Conservation (phyloP, 2,113 vertebrate species). For the Ahaetulla prasina region DNA sequence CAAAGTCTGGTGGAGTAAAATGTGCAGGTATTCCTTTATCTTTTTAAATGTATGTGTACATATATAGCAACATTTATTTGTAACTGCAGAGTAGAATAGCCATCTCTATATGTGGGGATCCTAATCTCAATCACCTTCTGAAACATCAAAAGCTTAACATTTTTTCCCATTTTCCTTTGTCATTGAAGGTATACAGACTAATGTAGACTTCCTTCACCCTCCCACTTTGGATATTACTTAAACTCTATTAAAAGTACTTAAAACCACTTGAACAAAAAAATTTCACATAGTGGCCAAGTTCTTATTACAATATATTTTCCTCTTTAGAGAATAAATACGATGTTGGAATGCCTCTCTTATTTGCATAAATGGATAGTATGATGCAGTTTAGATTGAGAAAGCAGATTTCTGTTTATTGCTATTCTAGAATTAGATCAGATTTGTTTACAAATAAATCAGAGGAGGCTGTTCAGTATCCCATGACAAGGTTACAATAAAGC, state of each 20-base stretch:
- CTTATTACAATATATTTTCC: slow-evolving; percentile 15
- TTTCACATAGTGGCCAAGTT: neutral
- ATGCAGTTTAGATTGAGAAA: neutral
- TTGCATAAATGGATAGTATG: neutral
- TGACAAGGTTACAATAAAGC: neutral
- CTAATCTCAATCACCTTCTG: neutral
- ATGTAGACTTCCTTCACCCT: neutral
- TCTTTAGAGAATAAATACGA: neutral
- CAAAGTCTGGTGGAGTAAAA: neutral
- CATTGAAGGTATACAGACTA: neutral
- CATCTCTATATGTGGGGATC: neutral
- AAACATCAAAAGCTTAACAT: neutral
- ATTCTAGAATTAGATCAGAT: neutral
- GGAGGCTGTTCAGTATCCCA: neutral
- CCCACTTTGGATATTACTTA: neutral
- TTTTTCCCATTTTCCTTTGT: neutral
- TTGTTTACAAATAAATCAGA: neutral
- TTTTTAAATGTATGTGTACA: neutral
- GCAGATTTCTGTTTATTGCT: neutral
- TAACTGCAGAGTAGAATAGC: neutral
- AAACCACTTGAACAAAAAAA: neutral
- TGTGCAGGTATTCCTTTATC: neutral
- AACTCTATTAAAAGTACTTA: neutral
- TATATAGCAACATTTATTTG: neutral
- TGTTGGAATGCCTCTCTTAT: neutral